Conservation (phyloP, 1,140 invertebrate genomes). For the Papilio polyxenes region DNA sequence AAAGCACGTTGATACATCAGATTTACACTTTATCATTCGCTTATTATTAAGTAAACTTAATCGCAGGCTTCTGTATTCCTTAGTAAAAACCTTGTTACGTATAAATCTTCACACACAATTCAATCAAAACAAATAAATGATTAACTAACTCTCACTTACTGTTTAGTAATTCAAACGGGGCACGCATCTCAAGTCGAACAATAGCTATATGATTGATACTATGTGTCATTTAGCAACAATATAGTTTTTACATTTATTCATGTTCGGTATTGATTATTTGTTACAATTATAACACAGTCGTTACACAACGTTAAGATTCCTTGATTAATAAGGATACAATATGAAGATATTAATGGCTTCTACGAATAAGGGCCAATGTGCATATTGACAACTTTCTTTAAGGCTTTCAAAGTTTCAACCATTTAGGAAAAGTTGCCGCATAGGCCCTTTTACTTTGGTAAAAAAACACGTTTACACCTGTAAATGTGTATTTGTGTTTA, state of each 20-base stretch:
- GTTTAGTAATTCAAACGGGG: neutral
- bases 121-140: neutral
- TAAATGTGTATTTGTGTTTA: no score
- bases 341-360: neutral
- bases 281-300: slow-evolving; percentile 7
- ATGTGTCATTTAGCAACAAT: neutral
- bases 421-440: no score
- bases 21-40: neutral
- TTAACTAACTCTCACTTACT: neutral
- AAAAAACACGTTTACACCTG: no score
- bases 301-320: neutral
- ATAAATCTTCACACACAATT: neutral
- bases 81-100: neutral
- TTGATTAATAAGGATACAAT: neutral
- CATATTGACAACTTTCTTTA: no score
- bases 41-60: neutral
- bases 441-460: no score
- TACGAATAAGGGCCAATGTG: no score
- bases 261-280: neutral
- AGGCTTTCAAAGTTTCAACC: no score
- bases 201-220: slow-evolving; percentile 27
- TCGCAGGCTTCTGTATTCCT: neutral
- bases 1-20: neutral
- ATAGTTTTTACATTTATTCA: neutral
- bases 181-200: neutral